Base-by-base conservation (phyloP, 1,140 invertebrate genomes). In the Anthonomus grandis region DNA sequence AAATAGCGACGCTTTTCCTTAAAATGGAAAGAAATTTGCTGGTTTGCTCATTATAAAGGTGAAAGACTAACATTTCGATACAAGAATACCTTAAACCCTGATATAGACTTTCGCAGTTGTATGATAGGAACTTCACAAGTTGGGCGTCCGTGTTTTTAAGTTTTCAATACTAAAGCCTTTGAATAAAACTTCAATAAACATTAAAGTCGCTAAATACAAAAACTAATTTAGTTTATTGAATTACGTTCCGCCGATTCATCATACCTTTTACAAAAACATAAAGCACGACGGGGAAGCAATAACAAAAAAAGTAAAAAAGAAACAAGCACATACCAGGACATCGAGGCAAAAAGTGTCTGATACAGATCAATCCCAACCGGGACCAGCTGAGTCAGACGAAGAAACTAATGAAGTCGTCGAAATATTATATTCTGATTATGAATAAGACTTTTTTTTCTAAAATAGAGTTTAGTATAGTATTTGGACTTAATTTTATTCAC, bases 131-230 rank as follows among this genome's bases (percentile, higher is more conserved):
- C n/a, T n/a, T n/a, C n/a, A n/a, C n/a, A 45, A 22, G 42, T 22
- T 45, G 42, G 17, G 42, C 42, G 42, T 45, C 4, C 42, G 17
- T 45, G 1, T 21, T 45, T 22, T 21, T n/a, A 24, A 45, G 4
- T 22, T 45, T n/a, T 45, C 42, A 2, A 45, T 22, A 45, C 10
- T 45, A 12, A 22, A 45, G 18, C 42, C 4, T 45, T 22, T 45
- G 4, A 45, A 45, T 45, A 22, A 1, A 22, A 45, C 21, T 52
- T n/a, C 15, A 57, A 34, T 52, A 49, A 53, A 38, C 0, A 53
- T 53, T 47, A 46, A 41, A 18, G 15, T 8, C n/a, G n/a, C n/a
- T n/a, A n/a, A n/a, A n/a, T n/a, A n/a, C n/a, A n/a, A n/a, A n/a
- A n/a, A n/a, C n/a, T n/a, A n/a, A n/a, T n/a, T n/a, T n/a, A n/a